Percentiles rank a stretch among this genome's conserved stretches.
Conservation (phyloP, 2,113 vertebrate species). For the Mugil cephalus region DNA sequence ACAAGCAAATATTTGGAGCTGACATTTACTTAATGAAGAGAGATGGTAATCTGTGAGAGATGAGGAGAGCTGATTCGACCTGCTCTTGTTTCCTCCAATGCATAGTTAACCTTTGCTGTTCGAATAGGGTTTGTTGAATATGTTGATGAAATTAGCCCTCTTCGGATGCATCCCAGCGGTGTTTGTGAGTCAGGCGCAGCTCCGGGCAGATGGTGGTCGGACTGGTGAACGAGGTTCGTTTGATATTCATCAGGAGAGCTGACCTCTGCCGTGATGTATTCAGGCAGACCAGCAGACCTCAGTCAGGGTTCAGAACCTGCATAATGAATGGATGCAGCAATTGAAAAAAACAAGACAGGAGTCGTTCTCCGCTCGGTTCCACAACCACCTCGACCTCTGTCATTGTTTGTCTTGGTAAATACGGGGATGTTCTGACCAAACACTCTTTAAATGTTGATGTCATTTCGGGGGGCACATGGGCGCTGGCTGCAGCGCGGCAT, state of each 20-base stretch:
- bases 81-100: constrained; percentile 62
- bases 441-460: background rate
- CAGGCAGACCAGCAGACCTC: constrained; percentile 66
- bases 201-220: constrained; percentile 82
- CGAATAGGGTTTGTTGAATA: constrained; percentile 79
- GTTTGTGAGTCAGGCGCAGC: constrained; percentile 74
- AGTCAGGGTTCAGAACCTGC: constrained; percentile 68
- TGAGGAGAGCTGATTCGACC: constrained; percentile 36
- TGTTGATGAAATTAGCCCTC: constrained; percentile 87
- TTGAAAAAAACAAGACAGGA: constrained; percentile 42
- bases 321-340: constrained; percentile 71
- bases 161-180: constrained; percentile 51
- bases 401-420: background rate
- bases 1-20: constrained; percentile 55
- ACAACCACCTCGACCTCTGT: background rate
- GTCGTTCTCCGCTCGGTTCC: constrained; percentile 47
- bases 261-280: constrained; percentile 71
- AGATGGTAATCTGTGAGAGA: constrained; percentile 69
- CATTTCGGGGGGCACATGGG: background rate
- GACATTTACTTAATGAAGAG: constrained; percentile 73
- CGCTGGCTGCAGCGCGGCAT: background rate
- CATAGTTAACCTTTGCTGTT: constrained; percentile 73
- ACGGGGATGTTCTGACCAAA: constrained; percentile 9
- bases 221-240: constrained; percentile 67
- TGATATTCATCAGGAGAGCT: constrained; percentile 82